phyloP scores from a whole-genome alignment of 2,888 invertebrate genomes.

The Drosophila meridiana region DNA sequence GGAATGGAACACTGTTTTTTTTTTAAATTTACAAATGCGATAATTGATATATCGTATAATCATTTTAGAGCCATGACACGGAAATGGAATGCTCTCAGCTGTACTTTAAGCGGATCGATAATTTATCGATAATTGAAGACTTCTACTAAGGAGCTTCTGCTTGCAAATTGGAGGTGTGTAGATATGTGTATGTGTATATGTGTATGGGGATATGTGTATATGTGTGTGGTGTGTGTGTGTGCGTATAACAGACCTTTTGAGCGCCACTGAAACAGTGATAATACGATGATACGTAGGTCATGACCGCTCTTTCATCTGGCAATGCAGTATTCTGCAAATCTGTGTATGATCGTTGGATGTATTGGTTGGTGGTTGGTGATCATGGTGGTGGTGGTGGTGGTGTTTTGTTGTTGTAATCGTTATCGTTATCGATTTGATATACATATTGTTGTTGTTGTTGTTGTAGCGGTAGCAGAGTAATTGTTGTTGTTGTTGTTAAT shows the following conservation, averaged over 20 bases:
- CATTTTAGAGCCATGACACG: no score
- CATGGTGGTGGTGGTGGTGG: slow-evolving; percentile 36
- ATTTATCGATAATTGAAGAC: background rate
- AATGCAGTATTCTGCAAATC: slow-evolving; percentile 94
- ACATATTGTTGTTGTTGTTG: slow-evolving; percentile 39
- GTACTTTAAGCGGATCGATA: background rate
- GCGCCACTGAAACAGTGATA: slow-evolving; percentile 99
- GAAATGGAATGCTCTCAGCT: background rate
- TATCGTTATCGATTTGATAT: slow-evolving; percentile 21
- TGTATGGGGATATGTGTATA: background rate
- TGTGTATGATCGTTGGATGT: slow-evolving; percentile 74
- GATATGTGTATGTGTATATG: background rate
- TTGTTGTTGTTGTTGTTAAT: slow-evolving; percentile 59
- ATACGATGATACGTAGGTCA: slow-evolving; percentile 99
- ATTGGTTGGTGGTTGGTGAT: slow-evolving; percentile 29
- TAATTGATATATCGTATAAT: background rate
- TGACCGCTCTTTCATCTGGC: slow-evolving; percentile 99
- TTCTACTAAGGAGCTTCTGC: background rate
- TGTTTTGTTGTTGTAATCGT: slow-evolving; percentile 32
- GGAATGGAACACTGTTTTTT: background rate
- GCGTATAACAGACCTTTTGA: slow-evolving; percentile 94
- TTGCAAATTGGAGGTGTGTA: background rate
- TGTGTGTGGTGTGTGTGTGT: slow-evolving; percentile 9
- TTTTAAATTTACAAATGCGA: no score
- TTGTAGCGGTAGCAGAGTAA: slow-evolving; percentile 49